phyloP scores from a whole-genome alignment of 2,113 vertebrate species.

The Zapornia atra region DNA sequence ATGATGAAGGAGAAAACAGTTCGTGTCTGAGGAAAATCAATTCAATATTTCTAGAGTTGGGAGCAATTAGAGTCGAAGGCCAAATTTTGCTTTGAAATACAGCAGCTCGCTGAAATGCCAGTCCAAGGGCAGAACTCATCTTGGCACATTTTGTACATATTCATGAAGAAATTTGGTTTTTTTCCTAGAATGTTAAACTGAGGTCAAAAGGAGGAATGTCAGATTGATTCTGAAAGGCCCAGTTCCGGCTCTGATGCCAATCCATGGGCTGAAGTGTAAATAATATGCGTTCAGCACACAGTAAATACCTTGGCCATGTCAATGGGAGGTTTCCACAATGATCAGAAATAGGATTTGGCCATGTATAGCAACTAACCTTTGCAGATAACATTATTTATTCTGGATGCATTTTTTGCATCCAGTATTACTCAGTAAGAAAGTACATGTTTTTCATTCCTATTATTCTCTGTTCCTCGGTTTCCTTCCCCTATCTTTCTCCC shows the following conservation, averaged over 20 bases:
- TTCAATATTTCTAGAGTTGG: conserved; percentile 30
- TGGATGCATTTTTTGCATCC: background rate
- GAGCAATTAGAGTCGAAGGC: conserved; percentile 11
- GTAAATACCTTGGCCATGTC: background rate
- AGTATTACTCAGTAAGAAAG: background rate
- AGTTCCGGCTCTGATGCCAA: background rate
- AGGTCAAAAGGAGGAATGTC: background rate
- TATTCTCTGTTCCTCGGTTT: background rate
- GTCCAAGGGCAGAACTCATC: background rate
- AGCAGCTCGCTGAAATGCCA: background rate
- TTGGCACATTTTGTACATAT: conserved; percentile 20
- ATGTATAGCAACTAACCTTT: background rate
- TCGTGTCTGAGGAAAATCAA: conserved; percentile 53
- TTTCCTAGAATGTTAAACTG: conserved; percentile 17
- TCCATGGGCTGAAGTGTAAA: background rate
- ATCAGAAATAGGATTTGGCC: background rate
- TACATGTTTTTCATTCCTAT: background rate
- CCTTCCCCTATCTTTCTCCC: background rate
- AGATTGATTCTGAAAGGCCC: background rate
- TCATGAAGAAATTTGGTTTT: background rate
- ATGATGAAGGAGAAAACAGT: conserved; percentile 52
- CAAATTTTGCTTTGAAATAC: conserved; percentile 21
- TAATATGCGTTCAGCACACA: background rate
- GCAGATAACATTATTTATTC: background rate
- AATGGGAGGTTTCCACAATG: background rate